These are phyloP conservation scores for Drosophila subobscura DNA, from an alignment of 1,140 invertebrate genomes.

Conservation along the genomic window DNA sequence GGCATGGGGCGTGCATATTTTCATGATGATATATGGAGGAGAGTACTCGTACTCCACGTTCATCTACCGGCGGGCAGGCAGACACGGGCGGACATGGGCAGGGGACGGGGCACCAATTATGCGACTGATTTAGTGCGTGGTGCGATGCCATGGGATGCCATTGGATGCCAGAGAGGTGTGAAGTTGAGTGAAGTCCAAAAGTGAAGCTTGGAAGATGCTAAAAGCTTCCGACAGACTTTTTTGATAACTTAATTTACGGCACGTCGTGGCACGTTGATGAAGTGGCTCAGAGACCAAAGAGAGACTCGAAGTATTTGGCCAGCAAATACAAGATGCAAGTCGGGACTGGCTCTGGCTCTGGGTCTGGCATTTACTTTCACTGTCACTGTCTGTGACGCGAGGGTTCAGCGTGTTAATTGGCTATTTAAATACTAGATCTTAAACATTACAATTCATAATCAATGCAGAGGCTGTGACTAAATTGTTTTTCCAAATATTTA, in stretches of 20 bases:
- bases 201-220: conserved; percentile 57
- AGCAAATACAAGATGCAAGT: conserved; percentile 15
- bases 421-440: conserved; percentile 43
- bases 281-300: conserved; percentile 43
- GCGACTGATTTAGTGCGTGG: conserved; percentile 79
- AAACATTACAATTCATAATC: conserved; percentile 19
- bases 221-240: conserved; percentile 74
- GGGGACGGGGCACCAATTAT: conserved; percentile 50
- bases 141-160: conserved; percentile 11
- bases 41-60: conserved; percentile 22
- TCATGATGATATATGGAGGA: conserved; percentile 64
- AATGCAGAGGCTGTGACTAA: not conserved
- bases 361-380: conserved; percentile 58
- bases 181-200: conserved; percentile 64
- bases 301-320: conserved; percentile 16
- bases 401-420: conserved; percentile 55
- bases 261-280: conserved; percentile 60
- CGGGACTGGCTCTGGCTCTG: conserved; percentile 4
- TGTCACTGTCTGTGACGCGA: conserved; percentile 49
- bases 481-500: conserved; percentile 17
- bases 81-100: conserved; percentile 1
- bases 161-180: conserved; percentile 44
- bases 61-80: conserved; percentile 13
- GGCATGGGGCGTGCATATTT: conserved; percentile 69
- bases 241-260: conserved; percentile 79